These are phyloP conservation scores for Gulo gulo DNA, from an alignment of 2,113 vertebrate genomes.

Conservation along the genomic window DNA sequence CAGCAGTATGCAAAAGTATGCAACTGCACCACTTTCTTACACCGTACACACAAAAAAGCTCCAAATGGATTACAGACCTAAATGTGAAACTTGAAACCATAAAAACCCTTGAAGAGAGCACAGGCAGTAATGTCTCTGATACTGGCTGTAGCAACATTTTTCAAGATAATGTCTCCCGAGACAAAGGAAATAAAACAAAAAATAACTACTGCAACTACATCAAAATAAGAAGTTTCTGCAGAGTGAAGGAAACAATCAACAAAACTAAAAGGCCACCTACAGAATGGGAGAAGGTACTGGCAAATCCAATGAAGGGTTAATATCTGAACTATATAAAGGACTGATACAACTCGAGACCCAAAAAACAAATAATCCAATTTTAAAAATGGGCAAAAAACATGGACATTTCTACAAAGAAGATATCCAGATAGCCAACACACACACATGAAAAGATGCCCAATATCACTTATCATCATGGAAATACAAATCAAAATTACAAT, in stretches of 20 bases:
- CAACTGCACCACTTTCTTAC: not conserved
- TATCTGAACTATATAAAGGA: not conserved
- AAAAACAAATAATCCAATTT: not conserved
- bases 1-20: not conserved
- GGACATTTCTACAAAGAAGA: not conserved
- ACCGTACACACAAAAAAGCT: not conserved
- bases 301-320: not conserved
- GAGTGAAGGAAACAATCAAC: not conserved
- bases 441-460: not conserved
- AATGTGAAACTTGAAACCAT: not conserved
- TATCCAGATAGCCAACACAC: not conserved
- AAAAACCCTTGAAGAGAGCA: not conserved
- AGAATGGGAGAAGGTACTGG: not conserved
- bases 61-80: not conserved
- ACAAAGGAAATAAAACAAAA: not conserved
- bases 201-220: not conserved
- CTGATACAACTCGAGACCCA: not conserved
- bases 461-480: not conserved
- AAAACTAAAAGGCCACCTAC: not conserved
- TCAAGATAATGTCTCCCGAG: not conserved
- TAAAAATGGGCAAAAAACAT: not conserved
- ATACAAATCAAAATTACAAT: not conserved
- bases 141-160: not conserved
- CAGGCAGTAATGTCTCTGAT: not conserved
- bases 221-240: not conserved